phyloP scores from a whole-genome alignment of 2,797 vertebrate species.

The Squalus acanthias region DNA sequence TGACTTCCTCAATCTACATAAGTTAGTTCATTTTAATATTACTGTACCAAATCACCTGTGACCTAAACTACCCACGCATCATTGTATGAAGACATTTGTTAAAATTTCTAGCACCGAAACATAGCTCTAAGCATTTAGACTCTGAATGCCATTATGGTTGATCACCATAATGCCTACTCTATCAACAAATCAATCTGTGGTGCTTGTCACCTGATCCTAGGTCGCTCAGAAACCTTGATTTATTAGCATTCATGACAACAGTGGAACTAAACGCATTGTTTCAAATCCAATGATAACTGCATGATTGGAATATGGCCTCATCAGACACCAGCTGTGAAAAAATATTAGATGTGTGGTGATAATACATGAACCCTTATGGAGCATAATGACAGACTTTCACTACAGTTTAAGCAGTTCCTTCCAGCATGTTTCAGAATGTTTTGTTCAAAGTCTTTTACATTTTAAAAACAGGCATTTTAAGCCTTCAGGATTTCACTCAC shows the following conservation, averaged over 20 bases:
- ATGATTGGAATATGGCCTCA: conserved; percentile 41
- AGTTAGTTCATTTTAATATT: conserved; percentile 1
- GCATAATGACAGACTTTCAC: conserved; percentile 40
- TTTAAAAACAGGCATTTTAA: conserved; percentile 45
- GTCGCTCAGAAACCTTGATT: conserved; percentile 13
- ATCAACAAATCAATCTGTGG: neutral
- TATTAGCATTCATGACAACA: conserved; percentile 54
- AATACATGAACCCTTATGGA: conserved; percentile 45
- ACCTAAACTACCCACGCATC: neutral
- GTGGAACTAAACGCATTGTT: conserved; percentile 49
- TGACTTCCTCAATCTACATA: conserved; percentile 3
- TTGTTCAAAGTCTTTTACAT: conserved; percentile 47
- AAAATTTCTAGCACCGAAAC: neutral
- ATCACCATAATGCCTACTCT: neutral
- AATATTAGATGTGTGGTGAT: conserved; percentile 50
- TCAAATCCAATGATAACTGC: conserved; percentile 53
- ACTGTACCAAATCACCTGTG: conserved; percentile 1
- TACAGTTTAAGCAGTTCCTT: conserved; percentile 49
- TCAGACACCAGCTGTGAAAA: conserved; percentile 51
- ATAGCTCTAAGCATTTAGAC: neutral
- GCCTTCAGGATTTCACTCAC: conserved; percentile 45
- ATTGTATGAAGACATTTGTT: neutral
- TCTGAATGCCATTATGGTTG: neutral
- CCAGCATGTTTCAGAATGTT: conserved; percentile 51
- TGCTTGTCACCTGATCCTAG: neutral